Evolutionary conservation across 2,888 invertebrate species (phyloP), one percentile per base, ranked within the genome.

Genomic region (Calliopum simillimum): DNA sequence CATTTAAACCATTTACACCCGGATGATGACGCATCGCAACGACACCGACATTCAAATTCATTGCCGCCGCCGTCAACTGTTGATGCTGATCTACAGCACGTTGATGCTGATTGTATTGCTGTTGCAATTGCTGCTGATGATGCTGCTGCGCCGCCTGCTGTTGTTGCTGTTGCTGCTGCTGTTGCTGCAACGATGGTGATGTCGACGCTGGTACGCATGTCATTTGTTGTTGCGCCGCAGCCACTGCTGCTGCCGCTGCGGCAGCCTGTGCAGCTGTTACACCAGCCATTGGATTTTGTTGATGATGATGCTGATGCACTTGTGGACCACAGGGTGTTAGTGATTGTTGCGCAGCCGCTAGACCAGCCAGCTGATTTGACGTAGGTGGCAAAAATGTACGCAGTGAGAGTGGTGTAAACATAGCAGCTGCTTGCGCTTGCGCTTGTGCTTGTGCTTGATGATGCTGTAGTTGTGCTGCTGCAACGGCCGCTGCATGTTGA

Each of bases 341-440:
- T 55, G 71, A 74, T 73, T 79, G 79, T 72, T 77, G 80, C 58
- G 76, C 75, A 12, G 68, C 49, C 33, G 78, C 76, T 71, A 81
- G 71, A 49, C 80, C 80, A 23, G 80, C 76, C 33, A 83, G 77
- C 63, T 79, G 80, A 25, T 80, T 80, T 8, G 82, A 78, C 13
- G 83, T 82, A 14, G 83, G 79, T n/a, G 82, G 79, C n/a, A 83
- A 77, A 71, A 85, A 86, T 16, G 85, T 80, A 66, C 83, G 78
- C 67, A 86, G 72, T 23, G 85, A 82, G 53, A 86, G 77, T 13
- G 86, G 85, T 71, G 86, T 82, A 68, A 86, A 86, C 80, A 86
- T 80, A 49, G 85, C 80, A 14, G 81, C 78, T 25, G 85, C 81
- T 19, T 79, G 79, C n/a, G 75, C 74, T 68, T 76, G 78, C 33